These are phyloP conservation scores for Paragorgia papillata DNA, from an alignment of 92 coral and sea anemone species.

Conservation along the genomic window DNA sequence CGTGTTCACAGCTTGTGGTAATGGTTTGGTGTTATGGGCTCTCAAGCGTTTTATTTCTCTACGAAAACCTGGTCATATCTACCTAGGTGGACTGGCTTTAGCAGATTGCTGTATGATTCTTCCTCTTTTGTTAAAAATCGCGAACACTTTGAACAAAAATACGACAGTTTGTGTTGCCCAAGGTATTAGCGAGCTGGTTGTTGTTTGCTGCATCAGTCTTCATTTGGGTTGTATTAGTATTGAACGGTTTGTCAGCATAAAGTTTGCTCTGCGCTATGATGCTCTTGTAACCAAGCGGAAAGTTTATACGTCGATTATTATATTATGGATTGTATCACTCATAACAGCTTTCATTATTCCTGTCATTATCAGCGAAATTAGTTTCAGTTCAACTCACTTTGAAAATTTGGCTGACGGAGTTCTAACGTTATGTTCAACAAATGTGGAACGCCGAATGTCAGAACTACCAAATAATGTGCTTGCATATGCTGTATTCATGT, in stretches of 20 bases:
- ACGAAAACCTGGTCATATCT: conserved; percentile 13
- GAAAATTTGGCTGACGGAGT: conserved; percentile 18
- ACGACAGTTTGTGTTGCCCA: conserved; percentile 13
- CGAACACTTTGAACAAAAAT: background rate
- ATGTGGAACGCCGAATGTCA: background rate
- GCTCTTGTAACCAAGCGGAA: background rate
- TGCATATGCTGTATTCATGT: background rate
- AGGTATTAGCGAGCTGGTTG: background rate
- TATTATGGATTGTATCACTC: background rate
- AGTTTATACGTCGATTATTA: background rate
- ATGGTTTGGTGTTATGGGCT: conserved; percentile 32
- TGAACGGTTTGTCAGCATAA: conserved; percentile 21
- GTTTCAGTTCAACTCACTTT: conserved; percentile 3
- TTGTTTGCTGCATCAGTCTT: conserved; percentile 6
- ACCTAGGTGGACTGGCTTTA: conserved; percentile 10
- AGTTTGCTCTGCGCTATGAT: conserved; percentile 11
- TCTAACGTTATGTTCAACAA: conserved; percentile 4
- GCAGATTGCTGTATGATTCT: conserved; percentile 20
- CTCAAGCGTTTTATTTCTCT: conserved; percentile 21
- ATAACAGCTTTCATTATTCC: background rate
- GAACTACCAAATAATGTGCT: background rate
- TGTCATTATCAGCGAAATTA: too few species aligned
- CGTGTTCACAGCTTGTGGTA: background rate
- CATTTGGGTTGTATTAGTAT: conserved; percentile 21
- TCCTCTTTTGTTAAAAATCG: conserved; percentile 10